Base-by-base conservation (phyloP, 2,113 vertebrate species). In the Chaetops frenatus region DNA sequence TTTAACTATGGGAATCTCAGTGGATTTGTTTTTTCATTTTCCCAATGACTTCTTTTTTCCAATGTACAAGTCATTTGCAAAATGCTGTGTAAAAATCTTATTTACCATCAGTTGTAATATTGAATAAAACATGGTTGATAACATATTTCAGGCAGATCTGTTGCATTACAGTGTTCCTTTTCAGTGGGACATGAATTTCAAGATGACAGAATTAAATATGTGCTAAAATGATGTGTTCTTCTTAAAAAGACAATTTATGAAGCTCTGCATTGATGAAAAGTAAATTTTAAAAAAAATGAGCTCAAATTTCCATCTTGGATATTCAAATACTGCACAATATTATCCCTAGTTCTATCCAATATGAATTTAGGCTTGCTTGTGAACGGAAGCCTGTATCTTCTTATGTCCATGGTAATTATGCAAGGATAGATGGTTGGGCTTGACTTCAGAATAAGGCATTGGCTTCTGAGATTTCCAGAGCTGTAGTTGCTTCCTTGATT, bases 31-130 rank as follows among this genome's bases (percentile, higher is more conserved):
- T 82, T 92, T 44, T 15, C 13, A 6, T 24, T 57, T 94, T 87
- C 70, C 24, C 33, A 64, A 12, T 20, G 11, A 33, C 13, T 72
- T 82, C 8, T 45, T 29, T 76, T 47, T 60, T 64, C 27, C 33
- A 51, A 17, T 17, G 19, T 66, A n/a, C 12, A 51, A 48, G 5
- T n/a, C 0, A 0, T n/a, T 81, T 60, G 7, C 53, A 76, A 24
- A 79, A 47, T 51, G 27, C 9, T 66, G 6, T 54, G n/a, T 25
- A 60, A 87, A 66, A 0, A 1, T 25, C 27, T 85, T 60, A 18
- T 27, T 92, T 92, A 33, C n/a, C 19, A 9, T 71, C 20, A 31
- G 58, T 50, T 15, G 4, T 70, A 29, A 38, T 79, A 48, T 4
- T 29, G n/a, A 71, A n/a, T 74, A 79, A 82, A 81, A 74, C 12